A percentile compares a stretch with the other conserved stretches of the same genome.
These are phyloP conservation scores for Progne subis DNA, from an alignment of 2,113 vertebrate genomes.

Conservation along the genomic window DNA sequence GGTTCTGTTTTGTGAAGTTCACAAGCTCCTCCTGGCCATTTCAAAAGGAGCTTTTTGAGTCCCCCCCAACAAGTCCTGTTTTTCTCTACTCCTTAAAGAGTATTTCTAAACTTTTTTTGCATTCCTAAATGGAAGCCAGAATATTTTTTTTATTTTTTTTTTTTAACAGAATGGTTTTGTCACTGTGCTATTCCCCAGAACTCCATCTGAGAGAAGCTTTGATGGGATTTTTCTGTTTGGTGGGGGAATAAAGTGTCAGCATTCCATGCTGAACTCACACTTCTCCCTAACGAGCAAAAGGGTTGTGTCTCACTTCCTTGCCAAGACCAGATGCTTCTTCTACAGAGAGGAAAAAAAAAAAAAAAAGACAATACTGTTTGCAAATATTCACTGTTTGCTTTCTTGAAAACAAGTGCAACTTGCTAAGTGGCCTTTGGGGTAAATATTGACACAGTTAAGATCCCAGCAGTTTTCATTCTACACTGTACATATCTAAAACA, in stretches of 20 bases:
- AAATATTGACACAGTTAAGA: background rate
- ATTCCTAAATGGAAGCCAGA: background rate
- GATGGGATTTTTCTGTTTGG: background rate
- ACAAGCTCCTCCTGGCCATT: background rate
- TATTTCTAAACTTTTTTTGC: background rate
- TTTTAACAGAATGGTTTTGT: background rate
- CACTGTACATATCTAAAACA: background rate
- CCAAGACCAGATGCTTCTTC: background rate
- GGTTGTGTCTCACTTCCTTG: background rate
- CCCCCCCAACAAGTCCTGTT: fast-evolving
- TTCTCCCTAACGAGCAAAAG: background rate
- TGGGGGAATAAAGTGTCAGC: background rate
- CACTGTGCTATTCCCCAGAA: background rate
- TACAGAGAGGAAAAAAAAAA: too few relatives aligned
- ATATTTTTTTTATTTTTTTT: background rate
- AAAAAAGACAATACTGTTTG: background rate
- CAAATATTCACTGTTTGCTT: background rate
- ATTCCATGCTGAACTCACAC: background rate
- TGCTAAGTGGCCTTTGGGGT: background rate
- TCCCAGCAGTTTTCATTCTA: background rate
- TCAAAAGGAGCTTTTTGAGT: background rate
- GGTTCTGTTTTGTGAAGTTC: background rate
- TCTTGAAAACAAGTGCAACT: background rate
- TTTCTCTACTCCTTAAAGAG: background rate
- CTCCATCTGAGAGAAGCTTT: background rate